Conservation (phyloP, 2,888 invertebrate genomes). For the Eristalis tenax region DNA sequence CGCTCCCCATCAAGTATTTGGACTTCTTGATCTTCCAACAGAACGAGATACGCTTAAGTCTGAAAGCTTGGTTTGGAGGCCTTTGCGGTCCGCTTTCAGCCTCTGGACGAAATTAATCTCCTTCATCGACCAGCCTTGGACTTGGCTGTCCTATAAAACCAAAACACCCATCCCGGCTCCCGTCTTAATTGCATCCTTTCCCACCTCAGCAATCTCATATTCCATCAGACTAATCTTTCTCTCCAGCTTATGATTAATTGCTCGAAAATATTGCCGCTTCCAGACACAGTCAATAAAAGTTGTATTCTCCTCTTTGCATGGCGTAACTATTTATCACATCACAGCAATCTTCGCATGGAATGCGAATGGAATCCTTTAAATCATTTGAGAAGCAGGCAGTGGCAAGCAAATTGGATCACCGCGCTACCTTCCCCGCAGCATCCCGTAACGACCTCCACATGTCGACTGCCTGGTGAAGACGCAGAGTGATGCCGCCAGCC, state of each 20-base stretch:
- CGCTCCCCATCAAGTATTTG: no score
- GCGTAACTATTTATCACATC: neutral
- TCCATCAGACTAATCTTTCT: neutral
- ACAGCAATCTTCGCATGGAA: neutral
- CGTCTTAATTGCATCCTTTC: no score
- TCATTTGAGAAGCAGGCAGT: neutral
- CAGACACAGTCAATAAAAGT: neutral
- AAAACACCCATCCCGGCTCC: no score
- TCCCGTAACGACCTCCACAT: neutral
- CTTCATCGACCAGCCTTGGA: no score
- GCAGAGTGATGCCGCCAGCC: neutral
- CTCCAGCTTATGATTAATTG: neutral
- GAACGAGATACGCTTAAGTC: no score
- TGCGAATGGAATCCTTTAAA: neutral
- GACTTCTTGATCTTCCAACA: no score
- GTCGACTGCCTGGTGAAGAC: neutral
- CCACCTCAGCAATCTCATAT: no score
- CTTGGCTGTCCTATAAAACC: no score
- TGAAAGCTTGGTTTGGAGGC: no score
- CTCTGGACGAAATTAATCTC: no score
- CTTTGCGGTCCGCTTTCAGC: no score
- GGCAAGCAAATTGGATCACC: neutral
- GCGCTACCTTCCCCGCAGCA: neutral
- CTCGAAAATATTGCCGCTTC: neutral
- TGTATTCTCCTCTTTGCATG: neutral